Conservation (phyloP, 2,797 vertebrate species). For the Alca torda region DNA sequence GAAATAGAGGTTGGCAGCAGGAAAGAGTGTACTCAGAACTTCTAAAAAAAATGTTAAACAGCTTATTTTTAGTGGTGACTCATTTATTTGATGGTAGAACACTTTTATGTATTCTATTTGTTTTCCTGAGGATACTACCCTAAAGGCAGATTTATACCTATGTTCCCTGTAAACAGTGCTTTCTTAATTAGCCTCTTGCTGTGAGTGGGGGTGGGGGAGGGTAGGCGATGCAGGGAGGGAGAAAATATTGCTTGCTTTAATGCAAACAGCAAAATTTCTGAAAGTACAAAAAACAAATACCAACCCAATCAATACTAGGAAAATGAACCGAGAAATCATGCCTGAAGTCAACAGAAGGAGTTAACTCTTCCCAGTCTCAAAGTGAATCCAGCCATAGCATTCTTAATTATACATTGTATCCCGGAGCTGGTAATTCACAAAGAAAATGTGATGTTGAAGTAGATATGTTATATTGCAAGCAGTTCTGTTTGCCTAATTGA, state of each 20-base stretch:
- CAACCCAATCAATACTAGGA: constrained; percentile 5
- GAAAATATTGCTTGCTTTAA: constrained; percentile 1
- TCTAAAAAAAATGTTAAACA: neutral
- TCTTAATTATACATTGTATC: neutral
- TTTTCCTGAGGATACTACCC: constrained; percentile 30
- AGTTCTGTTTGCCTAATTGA: neutral
- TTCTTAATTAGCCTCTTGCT: neutral
- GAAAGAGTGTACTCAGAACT: neutral
- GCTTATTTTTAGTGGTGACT: neutral
- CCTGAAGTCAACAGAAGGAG: neutral
- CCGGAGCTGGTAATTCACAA: neutral
- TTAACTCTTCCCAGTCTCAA: neutral
- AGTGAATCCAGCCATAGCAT: neutral
- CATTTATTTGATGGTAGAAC: neutral
- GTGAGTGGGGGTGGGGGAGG: neutral
- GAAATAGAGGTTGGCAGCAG: neutral
- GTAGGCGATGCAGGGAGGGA: rapidly evolving
- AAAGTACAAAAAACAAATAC: neutral
- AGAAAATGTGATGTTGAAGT: neutral
- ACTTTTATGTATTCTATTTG: neutral
- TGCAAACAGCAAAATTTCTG: constrained; percentile 25
- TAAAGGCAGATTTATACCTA: neutral
- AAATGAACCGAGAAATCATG: constrained; percentile 27
- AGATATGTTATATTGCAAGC: neutral
- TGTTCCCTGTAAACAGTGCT: neutral